Base-by-base conservation (phyloP, 2,113 vertebrate species). In the Nerophis ophidion region DNA sequence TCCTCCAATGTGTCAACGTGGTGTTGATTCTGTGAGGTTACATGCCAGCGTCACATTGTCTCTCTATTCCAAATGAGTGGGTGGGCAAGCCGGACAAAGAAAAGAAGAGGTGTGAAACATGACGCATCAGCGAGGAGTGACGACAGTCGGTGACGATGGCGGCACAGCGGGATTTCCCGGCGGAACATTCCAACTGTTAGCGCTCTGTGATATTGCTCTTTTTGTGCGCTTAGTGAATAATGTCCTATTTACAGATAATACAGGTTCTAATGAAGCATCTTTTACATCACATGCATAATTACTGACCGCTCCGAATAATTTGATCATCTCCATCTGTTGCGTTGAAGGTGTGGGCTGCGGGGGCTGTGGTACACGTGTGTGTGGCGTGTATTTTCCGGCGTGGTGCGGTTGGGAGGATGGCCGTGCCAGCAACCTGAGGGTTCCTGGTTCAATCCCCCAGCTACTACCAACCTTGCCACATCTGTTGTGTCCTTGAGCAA, bases 121-220 rank as follows among this genome's bases (percentile, higher is more conserved):
- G 2, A 51, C 17, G 57, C n/a, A n/a, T n/a, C 63, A 12, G 49
- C 3, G 17, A 10, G 11, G 67, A 65, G 46, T 45, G 0, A 55
- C 58, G 34, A 71, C 66, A 53, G 57, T n/a, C 48, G 58, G 33
- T 55, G 53, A 50, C 72, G 72, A 72, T 17, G 38, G 44, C 4
- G n/a, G n/a, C 19, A 4, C 69, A 65, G 74, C 62, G 46, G 52
- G 63, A 72, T 63, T 63, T 5, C 55, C 64, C 6, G 47, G 60
- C 51, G 52, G 35, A 55, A 56, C 35, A 13, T 13, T 38, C 13
- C 8, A 0, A 42, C 58, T 51, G 63, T 38, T 13, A 9, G 16
- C 46, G 50, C 64, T 65, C 46, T 0, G 7, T 7, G 3, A 10
- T 36, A 74, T 70, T 74, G 68, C 57, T 70, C 48, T 26, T 15